Evolutionary conservation across 2,888 invertebrate species (phyloP), one percentile per base, ranked within the genome.

Genomic region (Phengaris alcon): DNA sequence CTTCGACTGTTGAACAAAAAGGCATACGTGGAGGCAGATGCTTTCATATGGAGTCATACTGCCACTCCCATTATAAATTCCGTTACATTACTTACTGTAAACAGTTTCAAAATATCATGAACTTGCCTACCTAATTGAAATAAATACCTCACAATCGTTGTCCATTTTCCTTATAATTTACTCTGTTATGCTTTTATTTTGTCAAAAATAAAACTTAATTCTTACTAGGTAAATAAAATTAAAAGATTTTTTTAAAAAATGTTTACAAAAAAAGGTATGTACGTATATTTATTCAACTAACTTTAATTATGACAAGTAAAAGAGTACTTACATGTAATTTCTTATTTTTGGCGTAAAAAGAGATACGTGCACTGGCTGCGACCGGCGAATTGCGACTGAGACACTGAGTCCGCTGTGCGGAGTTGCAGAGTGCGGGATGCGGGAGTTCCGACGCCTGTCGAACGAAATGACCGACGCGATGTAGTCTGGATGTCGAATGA

Each of bases 361-460:
- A 77, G 79, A 78, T 77, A 80, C 88, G 90, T 87, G 84, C 88
- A 88, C 89, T 83, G 79, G 81, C 81, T 79, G 80, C 84, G 85
- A 83, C 83, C 84, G 87, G 85, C 86, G 85, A 86, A 85, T 84
- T 80, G 84, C 88, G 87, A 91, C 91, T 82, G 79, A 55, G 57
- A 52, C 3, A 10, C 68, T 13, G 22, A 4, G 6, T 22, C 1
- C 59, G 59, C 35, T 35, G 35, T 77, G 75, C 73, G 68, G 44
- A 68, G 35, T 68, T 35, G 44, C 68, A 15, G 22, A 4, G 8
- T 22, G 35, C 64, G 64, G 64, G n/a, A 76, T 76, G 80, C 79
- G 78, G 80, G 74, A n/a, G 64, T 13, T 64, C 35, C 64, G 64
- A 70, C 59, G 76, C 52, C 46, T 74, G 57, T 70, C 74, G 74